Conservation (phyloP, 2,888 invertebrate genomes). For the Metacarcinus magister region DNA sequence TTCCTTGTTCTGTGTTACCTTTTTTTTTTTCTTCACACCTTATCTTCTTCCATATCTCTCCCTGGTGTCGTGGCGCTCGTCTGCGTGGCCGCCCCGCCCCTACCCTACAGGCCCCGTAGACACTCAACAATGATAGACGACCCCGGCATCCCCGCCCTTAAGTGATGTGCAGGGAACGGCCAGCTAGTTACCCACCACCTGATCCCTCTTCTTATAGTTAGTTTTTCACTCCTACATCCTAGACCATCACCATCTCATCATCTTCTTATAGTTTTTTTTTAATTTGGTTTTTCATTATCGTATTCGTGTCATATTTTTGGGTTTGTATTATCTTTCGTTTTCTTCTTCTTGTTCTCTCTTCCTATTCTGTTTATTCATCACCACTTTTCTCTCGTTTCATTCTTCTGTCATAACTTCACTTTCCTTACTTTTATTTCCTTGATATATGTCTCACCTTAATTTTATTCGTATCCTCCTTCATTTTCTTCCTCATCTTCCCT, state of each 20-base stretch:
- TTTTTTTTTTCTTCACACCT: neutral
- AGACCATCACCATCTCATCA: neutral
- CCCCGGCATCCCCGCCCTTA: slow-evolving; percentile 14
- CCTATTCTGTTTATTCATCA: neutral
- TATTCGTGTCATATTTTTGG: neutral
- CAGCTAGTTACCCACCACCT: neutral
- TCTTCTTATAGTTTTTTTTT: neutral
- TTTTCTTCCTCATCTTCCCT: no score
- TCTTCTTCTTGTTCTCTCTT: neutral
- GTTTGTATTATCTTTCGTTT: neutral
- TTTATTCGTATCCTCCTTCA: no score
- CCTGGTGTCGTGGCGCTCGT: slow-evolving; percentile 9
- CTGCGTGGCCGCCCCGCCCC: slow-evolving; percentile 5
- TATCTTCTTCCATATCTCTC: neutral
- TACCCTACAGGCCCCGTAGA: slow-evolving; percentile 1
- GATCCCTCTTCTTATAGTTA: neutral
- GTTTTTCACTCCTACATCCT: neutral
- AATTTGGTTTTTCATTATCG: neutral
- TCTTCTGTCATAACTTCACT: neutral
- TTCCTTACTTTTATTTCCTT: neutral
- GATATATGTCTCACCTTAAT: no score
- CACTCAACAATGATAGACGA: slow-evolving; percentile 49
- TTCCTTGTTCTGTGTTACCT: neutral
- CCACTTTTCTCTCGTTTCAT: neutral
- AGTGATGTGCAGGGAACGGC: neutral